Base-by-base conservation (phyloP, 1,140 invertebrate species). In the Bombus pascuorum region DNA sequence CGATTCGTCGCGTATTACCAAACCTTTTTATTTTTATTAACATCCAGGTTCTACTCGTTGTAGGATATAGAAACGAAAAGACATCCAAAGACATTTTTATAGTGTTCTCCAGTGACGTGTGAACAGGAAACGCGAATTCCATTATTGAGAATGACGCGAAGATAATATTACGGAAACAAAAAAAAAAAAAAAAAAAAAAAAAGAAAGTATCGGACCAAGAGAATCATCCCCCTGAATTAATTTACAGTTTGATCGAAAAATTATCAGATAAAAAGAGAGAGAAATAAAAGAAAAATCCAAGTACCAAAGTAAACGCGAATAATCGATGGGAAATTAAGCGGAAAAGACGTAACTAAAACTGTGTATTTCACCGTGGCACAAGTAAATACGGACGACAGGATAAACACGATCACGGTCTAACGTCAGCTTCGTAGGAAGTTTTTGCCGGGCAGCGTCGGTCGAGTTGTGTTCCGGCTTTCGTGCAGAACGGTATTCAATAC, bases 401-500 rank as follows among this genome's bases (percentile, higher is more conserved):
- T 28, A 80, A 59, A 66, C 77, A 53, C 47, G 53, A 34, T 32
- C 15, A 42, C 59, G 44, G 47, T 57, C 13, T n/a, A 42, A 18
- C 28, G 75, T 62, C 18, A 34, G 34, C 44, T 44, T 57, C 32
- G 25, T 10, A 39, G 39, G 22, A 62, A 28, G 44, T 80, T 71
- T 79, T 72, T 37, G 9, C 57, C 34, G 25, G 22, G 59, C 70
- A 42, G 32, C 59, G 73, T 75, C 22, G 18, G 37, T 15, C 34
- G 57, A 72, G 75, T 73, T 59, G 53, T 15, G 81, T 71, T 71
- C 22, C 42, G 39, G 59, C 15, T 87, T 74, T 83, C 74, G 86
- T 87, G 87, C 81, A 71, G 62, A 42, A 84, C 82, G 82, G 82
- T 71, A 83, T 83, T 83, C 47, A 57, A 83, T 78, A 78, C 80